Evolutionary conservation across 2,888 invertebrate genomes (phyloP).

Genomic region (Stenodema calcarata): DNA sequence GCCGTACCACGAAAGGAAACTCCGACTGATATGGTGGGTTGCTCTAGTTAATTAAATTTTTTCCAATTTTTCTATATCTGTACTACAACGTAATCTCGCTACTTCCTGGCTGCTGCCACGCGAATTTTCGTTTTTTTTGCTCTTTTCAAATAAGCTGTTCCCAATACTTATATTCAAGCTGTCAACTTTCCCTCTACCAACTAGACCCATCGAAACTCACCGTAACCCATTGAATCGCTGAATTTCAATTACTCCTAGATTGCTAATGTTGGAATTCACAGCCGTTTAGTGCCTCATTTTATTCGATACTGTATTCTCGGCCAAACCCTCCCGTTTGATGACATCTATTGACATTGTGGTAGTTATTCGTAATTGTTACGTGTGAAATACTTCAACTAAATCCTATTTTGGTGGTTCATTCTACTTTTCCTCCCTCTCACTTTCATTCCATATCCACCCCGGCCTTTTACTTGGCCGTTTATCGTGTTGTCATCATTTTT

Average conservation of each 20-base stretch:
- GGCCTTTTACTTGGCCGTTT: too few relatives aligned
- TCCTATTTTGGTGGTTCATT: background rate
- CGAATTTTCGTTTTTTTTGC: background rate
- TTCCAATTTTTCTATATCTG: background rate
- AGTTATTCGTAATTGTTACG: background rate
- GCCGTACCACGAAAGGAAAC: slow-evolving; percentile 43
- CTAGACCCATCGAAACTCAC: too few relatives aligned
- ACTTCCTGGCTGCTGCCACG: too few relatives aligned
- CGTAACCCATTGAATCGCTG: background rate
- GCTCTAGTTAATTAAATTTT: slow-evolving; percentile 18
- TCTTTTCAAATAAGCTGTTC: background rate
- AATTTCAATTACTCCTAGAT: background rate
- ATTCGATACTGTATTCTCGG: background rate
- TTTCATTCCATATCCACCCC: background rate
- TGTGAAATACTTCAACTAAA: background rate
- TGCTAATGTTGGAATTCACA: background rate
- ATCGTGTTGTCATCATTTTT: too few relatives aligned
- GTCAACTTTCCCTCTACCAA: slow-evolving; percentile 10
- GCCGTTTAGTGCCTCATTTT: background rate
- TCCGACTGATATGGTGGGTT: slow-evolving; percentile 46
- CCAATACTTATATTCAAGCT: background rate
- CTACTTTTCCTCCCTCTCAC: background rate
- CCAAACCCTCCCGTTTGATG: background rate
- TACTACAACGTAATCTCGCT: background rate
- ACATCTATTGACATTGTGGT: background rate